Conservation (phyloP, 1,140 invertebrate species). For the Doryteuthis pealeii region DNA sequence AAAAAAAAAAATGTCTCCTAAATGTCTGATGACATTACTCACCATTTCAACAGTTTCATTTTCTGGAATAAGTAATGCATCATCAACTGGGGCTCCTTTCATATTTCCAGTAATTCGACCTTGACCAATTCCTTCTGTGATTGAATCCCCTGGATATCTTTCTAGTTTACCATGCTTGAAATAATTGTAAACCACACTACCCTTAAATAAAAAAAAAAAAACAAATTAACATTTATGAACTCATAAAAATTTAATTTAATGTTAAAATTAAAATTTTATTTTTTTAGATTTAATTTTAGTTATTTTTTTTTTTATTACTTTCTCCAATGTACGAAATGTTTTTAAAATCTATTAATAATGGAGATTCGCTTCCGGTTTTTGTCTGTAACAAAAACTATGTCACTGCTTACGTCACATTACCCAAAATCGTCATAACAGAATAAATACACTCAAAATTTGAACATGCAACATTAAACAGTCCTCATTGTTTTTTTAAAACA, state of each 20-base stretch:
- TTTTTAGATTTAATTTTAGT: background rate
- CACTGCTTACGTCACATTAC: no score
- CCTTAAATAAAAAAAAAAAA: constrained; percentile 33
- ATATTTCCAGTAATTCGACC: constrained; percentile 58
- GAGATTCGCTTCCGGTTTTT: no score
- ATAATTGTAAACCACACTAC: constrained; percentile 59
- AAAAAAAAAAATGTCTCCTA: no score
- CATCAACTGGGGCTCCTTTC: constrained; percentile 56
- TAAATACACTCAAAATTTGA: no score
- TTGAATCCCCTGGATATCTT: constrained; percentile 54
- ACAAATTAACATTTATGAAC: background rate
- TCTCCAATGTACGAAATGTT: no score
- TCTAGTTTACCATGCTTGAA: constrained; percentile 58
- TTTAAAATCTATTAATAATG: no score
- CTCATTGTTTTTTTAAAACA: no score
- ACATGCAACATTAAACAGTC: no score
- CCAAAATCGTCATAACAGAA: no score
- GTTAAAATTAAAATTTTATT: background rate
- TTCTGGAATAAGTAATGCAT: constrained; percentile 52
- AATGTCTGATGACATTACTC: background rate
- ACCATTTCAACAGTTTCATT: constrained; percentile 56
- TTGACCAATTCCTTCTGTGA: constrained; percentile 60
- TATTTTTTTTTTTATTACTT: no score
- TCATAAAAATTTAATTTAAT: background rate
- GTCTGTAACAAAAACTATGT: no score